Base-by-base conservation (phyloP, 1,140 invertebrate species). In the Drosophila micromelanica region DNA sequence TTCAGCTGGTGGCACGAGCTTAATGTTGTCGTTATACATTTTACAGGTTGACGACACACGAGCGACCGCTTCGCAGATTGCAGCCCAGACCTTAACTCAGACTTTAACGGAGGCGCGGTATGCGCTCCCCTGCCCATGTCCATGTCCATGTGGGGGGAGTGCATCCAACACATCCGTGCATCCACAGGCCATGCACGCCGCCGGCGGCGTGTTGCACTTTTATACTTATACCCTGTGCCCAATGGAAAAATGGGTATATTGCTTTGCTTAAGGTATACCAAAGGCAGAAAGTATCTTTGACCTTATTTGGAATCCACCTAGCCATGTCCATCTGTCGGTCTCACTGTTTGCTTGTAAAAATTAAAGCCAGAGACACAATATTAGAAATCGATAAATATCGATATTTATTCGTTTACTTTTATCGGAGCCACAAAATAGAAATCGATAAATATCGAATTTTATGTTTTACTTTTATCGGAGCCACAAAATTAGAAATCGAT, bases 21-120 rank as follows among this genome's bases (percentile, higher is more conserved):
- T 82, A 90, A 90, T 90, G 87, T 90, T 90, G 84, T 90, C 79
- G 84, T 89, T 89, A 89, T 90, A 90, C 79, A 84, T 89, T 89
- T 87, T 89, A 73, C 82, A 87, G 84, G 84, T 87, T 87, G 84
- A 79, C 80, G 69, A 77, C 74, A 77, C 78, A 75, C 62, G 63
- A 62, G 51, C 73, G 35, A 51, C 27, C 46, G 35, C 45, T 51
- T 20, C 20, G 40, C n/a, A 42, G 54, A 23, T 15, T 63, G 38
- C 40, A 63, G 20, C 35, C n/a, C n/a, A n/a, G n/a, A n/a, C n/a
- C 42, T 23, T 45, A 40, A 23, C 23, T 40, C 27, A 27, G 27
- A 27, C 8, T 15, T 6, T 61, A 48, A 23, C 37, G 37, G 37
- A 30, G 30, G 49, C 27, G 42, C 3, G 17, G 32, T 11, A 43